Evolutionary conservation across 2,888 invertebrate genomes (phyloP).

Genomic region (Cinara cedri): DNA sequence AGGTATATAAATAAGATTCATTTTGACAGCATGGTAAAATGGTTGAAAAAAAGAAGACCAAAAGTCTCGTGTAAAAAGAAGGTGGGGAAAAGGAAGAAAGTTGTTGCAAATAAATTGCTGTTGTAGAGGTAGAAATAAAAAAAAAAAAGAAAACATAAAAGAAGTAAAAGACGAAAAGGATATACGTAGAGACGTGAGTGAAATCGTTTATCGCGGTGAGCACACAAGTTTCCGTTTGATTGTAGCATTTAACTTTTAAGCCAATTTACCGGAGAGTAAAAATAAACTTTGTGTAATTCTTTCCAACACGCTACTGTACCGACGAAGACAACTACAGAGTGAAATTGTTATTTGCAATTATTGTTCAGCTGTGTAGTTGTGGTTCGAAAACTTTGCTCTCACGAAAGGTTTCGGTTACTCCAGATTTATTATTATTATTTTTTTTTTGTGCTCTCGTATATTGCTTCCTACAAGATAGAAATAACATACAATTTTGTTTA

Average conservation of each 20-base stretch:
- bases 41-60: neutral
- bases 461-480: neutral
- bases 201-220: slow-evolving; percentile 49
- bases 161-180: neutral
- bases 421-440: slow-evolving; percentile 25
- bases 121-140: neutral
- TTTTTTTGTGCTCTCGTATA: neutral
- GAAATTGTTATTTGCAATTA: slow-evolving; percentile 53
- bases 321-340: neutral
- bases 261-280: slow-evolving; percentile 47
- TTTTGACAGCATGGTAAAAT: slow-evolving; percentile 3
- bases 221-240: slow-evolving; percentile 46
- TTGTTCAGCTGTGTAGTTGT: slow-evolving; percentile 17
- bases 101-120: slow-evolving; percentile 42
- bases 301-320: neutral
- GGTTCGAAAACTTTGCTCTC: slow-evolving; percentile 22
- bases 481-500: neutral
- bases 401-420: neutral
- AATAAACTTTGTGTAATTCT: slow-evolving; percentile 52
- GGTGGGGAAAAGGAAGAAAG: slow-evolving; percentile 2
- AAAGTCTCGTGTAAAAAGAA: neutral
- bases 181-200: slow-evolving; percentile 38
- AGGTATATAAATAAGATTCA: slow-evolving; percentile 8
- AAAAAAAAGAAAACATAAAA: neutral
- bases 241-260: slow-evolving; percentile 52